phyloP scores from a whole-genome alignment of 2,113 vertebrate genomes.

The Poecilia latipinna region DNA sequence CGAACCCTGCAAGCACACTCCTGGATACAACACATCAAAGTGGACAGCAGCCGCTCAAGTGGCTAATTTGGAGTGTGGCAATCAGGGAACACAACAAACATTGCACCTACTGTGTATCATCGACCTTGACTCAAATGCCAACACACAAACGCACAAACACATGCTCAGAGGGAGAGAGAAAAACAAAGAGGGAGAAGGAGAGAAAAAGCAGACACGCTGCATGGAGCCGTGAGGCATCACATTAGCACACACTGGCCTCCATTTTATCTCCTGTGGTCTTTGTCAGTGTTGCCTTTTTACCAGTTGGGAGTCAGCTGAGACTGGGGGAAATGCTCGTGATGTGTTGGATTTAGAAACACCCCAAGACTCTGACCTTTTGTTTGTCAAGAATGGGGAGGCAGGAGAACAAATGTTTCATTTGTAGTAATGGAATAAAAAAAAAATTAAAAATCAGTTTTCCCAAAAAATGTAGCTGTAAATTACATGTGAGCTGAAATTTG shows the following conservation, averaged over 20 bases:
- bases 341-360: constrained; percentile 55
- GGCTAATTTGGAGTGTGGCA: constrained; percentile 80
- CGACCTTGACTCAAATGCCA: constrained; percentile 78
- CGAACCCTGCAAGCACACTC: constrained; percentile 72
- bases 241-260: constrained; percentile 76
- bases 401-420: constrained; percentile 12
- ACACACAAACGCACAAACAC: constrained; percentile 70
- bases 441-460: not conserved
- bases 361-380: constrained; percentile 31
- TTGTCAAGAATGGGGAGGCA: constrained; percentile 4
- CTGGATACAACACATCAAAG: constrained; percentile 82
- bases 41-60: constrained; percentile 85
- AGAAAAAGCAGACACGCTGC: constrained; percentile 64
- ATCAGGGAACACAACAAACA: constrained; percentile 80
- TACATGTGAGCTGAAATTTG: no score
- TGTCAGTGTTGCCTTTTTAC: constrained; percentile 80
- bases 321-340: constrained; percentile 50
- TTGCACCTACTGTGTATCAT: constrained; percentile 80
- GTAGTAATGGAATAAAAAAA: constrained; percentile 20
- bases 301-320: constrained; percentile 71
- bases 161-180: constrained; percentile 74
- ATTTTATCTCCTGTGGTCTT: constrained; percentile 82
- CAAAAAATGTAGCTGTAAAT: no score
- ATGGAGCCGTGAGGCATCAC: constrained; percentile 74
- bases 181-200: constrained; percentile 69